Conservation (phyloP, 2,113 vertebrate species). For the Pao palembangensis region DNA sequence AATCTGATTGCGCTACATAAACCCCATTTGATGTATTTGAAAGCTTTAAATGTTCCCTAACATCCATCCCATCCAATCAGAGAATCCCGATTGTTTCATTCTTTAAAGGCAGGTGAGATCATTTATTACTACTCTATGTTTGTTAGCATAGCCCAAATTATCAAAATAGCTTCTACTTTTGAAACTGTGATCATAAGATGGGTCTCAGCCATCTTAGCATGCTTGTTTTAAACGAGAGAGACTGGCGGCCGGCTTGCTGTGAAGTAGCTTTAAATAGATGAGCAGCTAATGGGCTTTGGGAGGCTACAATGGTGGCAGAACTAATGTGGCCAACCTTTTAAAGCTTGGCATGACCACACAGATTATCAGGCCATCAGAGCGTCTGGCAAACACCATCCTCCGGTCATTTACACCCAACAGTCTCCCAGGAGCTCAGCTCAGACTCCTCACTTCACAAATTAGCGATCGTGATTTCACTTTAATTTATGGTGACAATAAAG, state of each 20-base stretch:
- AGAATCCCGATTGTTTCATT: too few species aligned
- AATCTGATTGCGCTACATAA: background rate
- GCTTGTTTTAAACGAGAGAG: slow-evolving; percentile 4
- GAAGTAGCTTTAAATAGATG: slow-evolving; percentile 63
- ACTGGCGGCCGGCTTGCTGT: slow-evolving; percentile 39
- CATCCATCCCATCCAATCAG: too few species aligned
- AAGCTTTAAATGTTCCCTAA: too few species aligned
- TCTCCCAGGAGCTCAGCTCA: slow-evolving; percentile 24
- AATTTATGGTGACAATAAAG: slow-evolving; percentile 13
- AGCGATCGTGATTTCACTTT: slow-evolving; percentile 17
- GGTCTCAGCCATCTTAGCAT: background rate
- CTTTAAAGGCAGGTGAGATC: too few species aligned
- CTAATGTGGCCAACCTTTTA: slow-evolving; percentile 45
- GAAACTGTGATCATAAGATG: too few species aligned
- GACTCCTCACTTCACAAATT: slow-evolving; percentile 28
- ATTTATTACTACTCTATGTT: too few species aligned
- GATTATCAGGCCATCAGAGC: slow-evolving; percentile 50
- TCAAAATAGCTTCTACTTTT: too few species aligned
- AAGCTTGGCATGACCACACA: slow-evolving; percentile 43
- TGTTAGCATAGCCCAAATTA: too few species aligned
- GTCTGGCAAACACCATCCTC: slow-evolving; percentile 49
- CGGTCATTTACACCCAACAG: slow-evolving; percentile 50
- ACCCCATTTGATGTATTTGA: too few species aligned
- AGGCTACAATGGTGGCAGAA: slow-evolving; percentile 51
- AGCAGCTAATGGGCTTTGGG: slow-evolving; percentile 62